Evolutionary conservation across 1,140 invertebrate species (phyloP).

Genomic region (Antheraea pernyi): DNA sequence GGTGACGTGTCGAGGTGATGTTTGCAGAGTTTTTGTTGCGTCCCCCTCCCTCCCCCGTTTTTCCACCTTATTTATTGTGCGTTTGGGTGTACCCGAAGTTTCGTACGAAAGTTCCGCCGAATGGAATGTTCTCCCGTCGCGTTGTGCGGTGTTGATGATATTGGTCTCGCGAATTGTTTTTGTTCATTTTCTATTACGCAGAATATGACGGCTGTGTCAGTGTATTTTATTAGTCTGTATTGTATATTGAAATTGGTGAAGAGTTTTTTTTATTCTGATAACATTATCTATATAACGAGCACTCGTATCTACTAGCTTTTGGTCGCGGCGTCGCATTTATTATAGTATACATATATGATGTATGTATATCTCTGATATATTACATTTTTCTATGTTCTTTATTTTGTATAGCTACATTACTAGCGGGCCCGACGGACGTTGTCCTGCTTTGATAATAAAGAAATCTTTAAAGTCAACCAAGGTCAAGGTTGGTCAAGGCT

Average conservation of each 20-base stretch:
- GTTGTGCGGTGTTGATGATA: conserved; percentile 50
- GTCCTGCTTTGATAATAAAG: too few species aligned
- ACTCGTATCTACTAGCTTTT: too few species aligned
- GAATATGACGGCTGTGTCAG: neutral
- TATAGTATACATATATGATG: too few species aligned
- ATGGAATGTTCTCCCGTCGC: conserved; percentile 60
- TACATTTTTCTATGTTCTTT: too few species aligned
- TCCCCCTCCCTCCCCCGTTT: conserved; percentile 31
- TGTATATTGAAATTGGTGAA: neutral
- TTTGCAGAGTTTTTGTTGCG: conserved; percentile 75
- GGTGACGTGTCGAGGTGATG: conserved; percentile 75
- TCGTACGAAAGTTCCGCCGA: conserved; percentile 51
- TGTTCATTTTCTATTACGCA: conserved; percentile 29
- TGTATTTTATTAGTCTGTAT: neutral
- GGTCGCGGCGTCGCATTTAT: too few species aligned
- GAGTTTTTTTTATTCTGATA: too few species aligned
- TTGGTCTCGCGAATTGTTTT: conserved; percentile 30
- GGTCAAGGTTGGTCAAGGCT: too few species aligned
- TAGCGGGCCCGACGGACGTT: too few species aligned
- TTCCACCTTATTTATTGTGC: conserved; percentile 67
- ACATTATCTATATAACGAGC: too few species aligned
- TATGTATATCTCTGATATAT: too few species aligned
- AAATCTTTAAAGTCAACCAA: too few species aligned
- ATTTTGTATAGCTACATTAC: too few species aligned
- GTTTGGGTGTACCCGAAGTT: conserved; percentile 61